Percentiles rank a stretch among this genome's conserved stretches.
Conservation (phyloP, 1,140 invertebrate genomes). For the Drosophila ercepeae region DNA sequence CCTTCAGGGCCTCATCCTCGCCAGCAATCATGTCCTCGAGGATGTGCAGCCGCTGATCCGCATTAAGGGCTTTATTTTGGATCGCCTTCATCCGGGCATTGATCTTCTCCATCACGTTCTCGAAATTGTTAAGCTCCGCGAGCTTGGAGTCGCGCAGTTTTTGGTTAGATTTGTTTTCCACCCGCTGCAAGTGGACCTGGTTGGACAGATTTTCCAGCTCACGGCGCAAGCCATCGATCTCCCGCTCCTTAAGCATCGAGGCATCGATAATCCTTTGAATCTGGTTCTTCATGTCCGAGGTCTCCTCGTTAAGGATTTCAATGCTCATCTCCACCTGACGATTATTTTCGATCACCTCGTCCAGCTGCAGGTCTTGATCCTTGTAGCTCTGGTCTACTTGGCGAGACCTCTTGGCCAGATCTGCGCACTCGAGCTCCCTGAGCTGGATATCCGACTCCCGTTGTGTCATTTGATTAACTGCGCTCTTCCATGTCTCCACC, state of each 20-base stretch:
- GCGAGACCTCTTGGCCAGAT: conserved; percentile 17
- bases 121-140: conserved; percentile 44
- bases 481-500: conserved; percentile 82
- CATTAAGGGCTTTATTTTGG: conserved; percentile 59
- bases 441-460: conserved; percentile 68
- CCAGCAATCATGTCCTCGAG: conserved; percentile 76
- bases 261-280: conserved; percentile 56
- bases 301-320: conserved; percentile 62
- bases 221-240: conserved; percentile 60
- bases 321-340: conserved; percentile 66
- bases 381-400: conserved; percentile 35
- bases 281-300: conserved; percentile 64
- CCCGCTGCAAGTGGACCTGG: conserved; percentile 62
- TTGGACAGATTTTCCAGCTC: conserved; percentile 73
- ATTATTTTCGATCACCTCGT: conserved; percentile 70
- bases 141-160: conserved; percentile 43
- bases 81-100: conserved; percentile 50
- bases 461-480: conserved; percentile 79
- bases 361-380: conserved; percentile 49
- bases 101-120: conserved; percentile 42
- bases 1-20: conserved; percentile 47
- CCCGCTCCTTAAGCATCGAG: conserved; percentile 61
- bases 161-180: conserved; percentile 61
- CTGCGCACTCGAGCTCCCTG: conserved; percentile 47
- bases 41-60: conserved; percentile 69